Evolutionary conservation across 2,797 vertebrate genomes (phyloP).

Genomic region (Oophaga sylvatica): DNA sequence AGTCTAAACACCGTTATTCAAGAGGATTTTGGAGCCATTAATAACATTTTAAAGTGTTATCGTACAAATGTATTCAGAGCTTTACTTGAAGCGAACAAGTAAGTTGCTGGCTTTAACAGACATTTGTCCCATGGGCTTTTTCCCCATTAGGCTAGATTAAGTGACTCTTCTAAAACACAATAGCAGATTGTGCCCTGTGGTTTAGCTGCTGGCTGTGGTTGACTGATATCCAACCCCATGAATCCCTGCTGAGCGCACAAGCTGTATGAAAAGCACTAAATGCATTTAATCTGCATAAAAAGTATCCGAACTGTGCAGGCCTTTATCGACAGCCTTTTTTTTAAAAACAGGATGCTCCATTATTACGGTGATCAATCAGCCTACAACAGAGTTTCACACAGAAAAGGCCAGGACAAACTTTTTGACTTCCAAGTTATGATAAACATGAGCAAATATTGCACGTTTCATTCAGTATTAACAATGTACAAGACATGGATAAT

Average conservation of each 20-base stretch:
- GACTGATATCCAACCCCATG: slow-evolving; percentile 80
- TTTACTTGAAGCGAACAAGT: slow-evolving; percentile 69
- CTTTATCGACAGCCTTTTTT: slow-evolving; percentile 73
- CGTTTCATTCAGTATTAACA: background rate
- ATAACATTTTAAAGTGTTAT: slow-evolving; percentile 69
- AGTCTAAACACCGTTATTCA: slow-evolving; percentile 47
- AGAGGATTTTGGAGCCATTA: slow-evolving; percentile 68
- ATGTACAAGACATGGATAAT: background rate
- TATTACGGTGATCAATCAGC: slow-evolving; percentile 12
- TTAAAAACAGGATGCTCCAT: slow-evolving; percentile 61
- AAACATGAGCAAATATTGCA: background rate
- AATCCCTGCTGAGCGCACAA: slow-evolving; percentile 80
- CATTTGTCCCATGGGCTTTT: slow-evolving; percentile 73
- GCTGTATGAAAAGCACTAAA: slow-evolving; percentile 75
- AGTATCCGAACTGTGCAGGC: slow-evolving; percentile 78
- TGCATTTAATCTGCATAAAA: slow-evolving; percentile 83
- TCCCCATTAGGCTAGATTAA: slow-evolving; percentile 79
- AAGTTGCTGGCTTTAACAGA: slow-evolving; percentile 72
- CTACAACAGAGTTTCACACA: background rate
- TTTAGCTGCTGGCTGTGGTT: slow-evolving; percentile 78
- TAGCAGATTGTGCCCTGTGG: slow-evolving; percentile 77
- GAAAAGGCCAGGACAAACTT: background rate
- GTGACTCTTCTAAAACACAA: slow-evolving; percentile 76
- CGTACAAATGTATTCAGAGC: slow-evolving; percentile 68
- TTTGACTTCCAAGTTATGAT: background rate